Evolutionary conservation across 2,797 vertebrate genomes (phyloP), one percentile per base, ranked within the genome.

Genomic region (Steatocranus sp.): DNA sequence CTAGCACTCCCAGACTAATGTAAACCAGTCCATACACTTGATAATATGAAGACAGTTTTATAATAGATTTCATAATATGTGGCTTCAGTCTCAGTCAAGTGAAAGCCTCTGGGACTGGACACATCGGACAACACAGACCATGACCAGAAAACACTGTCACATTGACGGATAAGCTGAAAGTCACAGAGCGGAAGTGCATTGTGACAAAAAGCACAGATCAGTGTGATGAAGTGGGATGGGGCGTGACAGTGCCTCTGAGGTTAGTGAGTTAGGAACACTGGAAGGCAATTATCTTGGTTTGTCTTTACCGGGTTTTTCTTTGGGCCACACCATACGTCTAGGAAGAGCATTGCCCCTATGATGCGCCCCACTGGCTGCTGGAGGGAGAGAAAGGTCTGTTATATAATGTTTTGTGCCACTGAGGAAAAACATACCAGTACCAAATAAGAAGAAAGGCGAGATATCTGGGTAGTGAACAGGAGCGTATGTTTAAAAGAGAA

Each of bases 271-370:
- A 90, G 87, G 58, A 86, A 89, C 75, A 58, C 88, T 89, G 78
- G 90, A 78, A 89, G 74, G 70, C 75, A 56, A 53, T 87, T 75
- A 83, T 91, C 70, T 91, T 79, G 77, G 61, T 87, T 90, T 88
- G 83, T 94, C 88, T 92, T 96, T 96, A 96, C 95, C 96, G 79
- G 85, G 27, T 84, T 91, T 90, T 53, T 93, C 92, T 93, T 86
- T 90, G 87, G 92, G 41, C 93, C 91, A 84, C 81, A 82, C 86
- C 74, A 11, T 79, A 86, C 77, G 86, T 89, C 94, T 96, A 90
- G 87, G 43, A 75, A 83, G 85, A 87, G 63, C 82, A 91, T 85
- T 91, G 82, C 93, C 93, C 82, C 83, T 96, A 82, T 94, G 93
- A 61, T 86, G 89, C 70, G 34, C 87, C 75, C 93, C 93, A 89